phyloP scores from a whole-genome alignment of 2,888 invertebrate genomes.

The Uloborus plumipes region DNA sequence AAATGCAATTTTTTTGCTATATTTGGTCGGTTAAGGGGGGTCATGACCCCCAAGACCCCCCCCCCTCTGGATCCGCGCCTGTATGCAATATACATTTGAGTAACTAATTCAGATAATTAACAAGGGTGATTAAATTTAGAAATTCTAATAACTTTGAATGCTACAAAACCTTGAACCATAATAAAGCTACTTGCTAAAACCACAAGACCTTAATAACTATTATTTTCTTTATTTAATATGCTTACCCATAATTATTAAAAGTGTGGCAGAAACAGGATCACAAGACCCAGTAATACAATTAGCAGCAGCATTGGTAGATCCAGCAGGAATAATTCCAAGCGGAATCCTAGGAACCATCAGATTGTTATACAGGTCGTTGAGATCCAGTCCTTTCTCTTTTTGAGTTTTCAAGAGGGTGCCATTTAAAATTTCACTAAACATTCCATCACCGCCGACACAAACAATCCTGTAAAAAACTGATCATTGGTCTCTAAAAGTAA shows the following conservation, averaged over 20 bases:
- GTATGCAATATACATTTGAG: too few species aligned
- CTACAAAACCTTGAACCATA: too few species aligned
- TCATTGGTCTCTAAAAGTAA: conserved; percentile 23
- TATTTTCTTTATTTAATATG: conserved; percentile 1
- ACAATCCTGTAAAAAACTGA: conserved; percentile 77
- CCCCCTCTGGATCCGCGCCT: too few species aligned
- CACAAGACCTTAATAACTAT: too few species aligned
- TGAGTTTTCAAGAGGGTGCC: conserved; percentile 78
- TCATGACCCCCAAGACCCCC: too few species aligned
- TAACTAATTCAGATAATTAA: too few species aligned
- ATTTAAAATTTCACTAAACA: conserved; percentile 84
- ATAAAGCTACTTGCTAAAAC: too few species aligned
- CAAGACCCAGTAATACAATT: conserved; percentile 84
- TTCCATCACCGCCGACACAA: conserved; percentile 89
- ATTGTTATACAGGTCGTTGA: conserved; percentile 74
- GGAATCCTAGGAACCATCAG: conserved; percentile 72
- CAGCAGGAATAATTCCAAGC: conserved; percentile 80
- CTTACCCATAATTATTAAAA: conserved; percentile 83
- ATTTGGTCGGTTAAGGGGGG: too few species aligned
- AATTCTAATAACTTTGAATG: too few species aligned
- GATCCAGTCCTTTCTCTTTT: conserved; percentile 74
- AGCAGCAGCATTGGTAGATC: conserved; percentile 83
- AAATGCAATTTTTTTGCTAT: too few species aligned
- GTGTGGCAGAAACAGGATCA: conserved; percentile 83
- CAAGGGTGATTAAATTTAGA: too few species aligned